Evolutionary conservation across 2,888 invertebrate genomes (phyloP), one percentile per base, ranked within the genome.

Genomic region (Limenitis camilla): DNA sequence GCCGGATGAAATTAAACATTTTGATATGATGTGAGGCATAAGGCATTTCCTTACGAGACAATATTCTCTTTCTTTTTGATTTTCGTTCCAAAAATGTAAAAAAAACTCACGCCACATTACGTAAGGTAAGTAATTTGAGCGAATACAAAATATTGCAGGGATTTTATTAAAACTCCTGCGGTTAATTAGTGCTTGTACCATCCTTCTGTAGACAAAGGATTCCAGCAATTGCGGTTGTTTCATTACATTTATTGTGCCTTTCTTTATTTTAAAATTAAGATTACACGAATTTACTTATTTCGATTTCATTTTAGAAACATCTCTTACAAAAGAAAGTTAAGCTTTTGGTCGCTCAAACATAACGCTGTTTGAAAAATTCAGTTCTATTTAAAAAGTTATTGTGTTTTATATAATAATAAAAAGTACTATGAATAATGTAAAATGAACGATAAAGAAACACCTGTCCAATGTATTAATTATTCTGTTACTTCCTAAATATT

Each of bases 161-260:
- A 42, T 49, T 42, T 49, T 49, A 49, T 49, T 49, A 40, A 40
- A 40, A 48, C 40, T 40, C 41, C 41, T 42, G 42, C 31, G 49
- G 49, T 49, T 49, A 49, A 42, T 49, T 49, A 49, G 30, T 42
- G 42, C 36, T 42, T 30, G 42, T 49, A 29, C 33, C 42, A 36
- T 49, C 19, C 49, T 36, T 49, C 42, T 42, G 42, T 38, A 42
- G 42, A 49, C 42, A 49, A 49, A 49, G 36, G 45, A 31, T 42
- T 29, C 36, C 42, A 36, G 36, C 42, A 42, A 49, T 49, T 38
- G 49, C 31, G 38, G 49, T 49, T 39, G 27, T 49, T 27, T 39
- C 36, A 32, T 49, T 43, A 38, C 35, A 49, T 38, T 38, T 49
- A 43, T 38, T 38, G 42, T 43, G 31, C 28, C 41, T 27, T 49